Percentiles rank a stretch among this genome's conserved stretches.
Evolutionary conservation across 2,113 vertebrate species (phyloP).

Genomic region (Forbesichthys agassizii): DNA sequence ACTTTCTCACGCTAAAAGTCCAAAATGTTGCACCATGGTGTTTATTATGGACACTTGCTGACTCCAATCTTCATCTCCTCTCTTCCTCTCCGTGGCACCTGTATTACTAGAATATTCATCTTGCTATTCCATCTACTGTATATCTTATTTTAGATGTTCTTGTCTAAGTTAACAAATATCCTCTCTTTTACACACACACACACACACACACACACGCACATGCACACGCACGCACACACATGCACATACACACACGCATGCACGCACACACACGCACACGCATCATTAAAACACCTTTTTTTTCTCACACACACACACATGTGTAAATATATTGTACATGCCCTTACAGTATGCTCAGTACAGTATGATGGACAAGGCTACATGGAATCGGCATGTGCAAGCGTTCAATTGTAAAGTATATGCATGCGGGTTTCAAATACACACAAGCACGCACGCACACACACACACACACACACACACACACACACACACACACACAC

Average conservation of each 20-base stretch:
- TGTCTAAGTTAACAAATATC: conserved; percentile 8
- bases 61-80: conserved; percentile 13
- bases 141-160: conserved; percentile 36
- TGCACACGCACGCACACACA: conserved; percentile 22
- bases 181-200: not conserved
- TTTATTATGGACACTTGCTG: not conserved
- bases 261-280: not conserved
- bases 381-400: conserved; percentile 36
- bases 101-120: conserved; percentile 48
- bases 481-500: conserved; percentile 11
- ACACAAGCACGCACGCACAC: conserved; percentile 6
- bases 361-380: not conserved
- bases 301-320: not conserved
- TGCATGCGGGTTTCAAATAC: conserved; percentile 16
- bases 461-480: conserved; percentile 8
- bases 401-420: conserved; percentile 9
- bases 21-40: no score
- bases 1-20: no score
- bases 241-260: conserved; percentile 7
- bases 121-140: conserved; percentile 46
- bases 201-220: conserved; percentile 26
- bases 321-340: not conserved
- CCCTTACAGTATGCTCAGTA: not conserved
- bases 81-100: conserved; percentile 36
- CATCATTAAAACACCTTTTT: not conserved